Conservation (phyloP, 2,797 vertebrate genomes). For the Nothura maculosa region DNA sequence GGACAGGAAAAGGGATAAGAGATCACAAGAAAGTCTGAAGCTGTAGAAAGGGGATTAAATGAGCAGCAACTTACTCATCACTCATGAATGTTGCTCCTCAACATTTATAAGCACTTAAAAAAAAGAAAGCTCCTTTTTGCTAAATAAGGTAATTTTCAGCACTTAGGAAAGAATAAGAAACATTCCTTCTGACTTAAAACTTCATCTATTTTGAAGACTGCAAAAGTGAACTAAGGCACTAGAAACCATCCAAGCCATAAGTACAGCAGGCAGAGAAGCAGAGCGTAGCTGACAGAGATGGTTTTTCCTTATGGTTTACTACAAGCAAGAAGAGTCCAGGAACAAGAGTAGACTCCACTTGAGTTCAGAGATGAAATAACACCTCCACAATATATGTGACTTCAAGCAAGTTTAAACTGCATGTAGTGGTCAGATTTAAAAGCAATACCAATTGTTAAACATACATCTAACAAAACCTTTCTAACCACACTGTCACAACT, state of each 20-base stretch:
- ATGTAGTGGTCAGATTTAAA: not conserved
- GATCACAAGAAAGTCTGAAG: not conserved
- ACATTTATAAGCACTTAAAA: fast-evolving
- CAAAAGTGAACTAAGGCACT: not conserved
- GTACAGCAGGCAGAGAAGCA: not conserved
- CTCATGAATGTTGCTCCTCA: not conserved
- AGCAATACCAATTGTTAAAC: not conserved
- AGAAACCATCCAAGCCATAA: not conserved
- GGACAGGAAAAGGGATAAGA: not conserved
- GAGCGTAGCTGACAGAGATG: not conserved
- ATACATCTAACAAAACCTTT: not conserved
- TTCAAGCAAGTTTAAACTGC: not conserved
- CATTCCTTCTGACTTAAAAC: not conserved
- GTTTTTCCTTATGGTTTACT: not conserved
- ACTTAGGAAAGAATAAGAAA: not conserved
- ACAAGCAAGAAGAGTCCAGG: not conserved
- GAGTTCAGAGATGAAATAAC: not conserved
- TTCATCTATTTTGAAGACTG: not conserved
- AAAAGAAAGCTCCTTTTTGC: not conserved
- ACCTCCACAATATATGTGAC: not conserved
- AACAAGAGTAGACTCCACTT: not conserved
- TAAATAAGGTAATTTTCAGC: not conserved
- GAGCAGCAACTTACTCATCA: not conserved
- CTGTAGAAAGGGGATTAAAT: not conserved
- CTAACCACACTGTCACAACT: not conserved